phyloP scores from a whole-genome alignment of 2,888 invertebrate species.

The Coleophora flavipennella region DNA sequence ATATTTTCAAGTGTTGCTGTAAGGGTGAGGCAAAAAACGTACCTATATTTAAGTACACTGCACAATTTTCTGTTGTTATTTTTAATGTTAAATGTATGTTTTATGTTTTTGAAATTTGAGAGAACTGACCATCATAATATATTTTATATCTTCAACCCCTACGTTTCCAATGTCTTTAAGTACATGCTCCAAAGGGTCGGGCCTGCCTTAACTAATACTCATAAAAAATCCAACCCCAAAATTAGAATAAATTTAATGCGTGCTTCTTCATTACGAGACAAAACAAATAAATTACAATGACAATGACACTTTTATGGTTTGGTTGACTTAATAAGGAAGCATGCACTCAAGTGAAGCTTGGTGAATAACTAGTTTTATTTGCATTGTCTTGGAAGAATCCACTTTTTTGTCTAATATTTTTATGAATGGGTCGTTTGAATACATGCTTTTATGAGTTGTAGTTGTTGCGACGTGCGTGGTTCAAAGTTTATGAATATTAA shows the following conservation, averaged over 20 bases:
- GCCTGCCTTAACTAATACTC: not conserved
- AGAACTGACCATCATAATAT: no score
- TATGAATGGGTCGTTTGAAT: constrained; percentile 6
- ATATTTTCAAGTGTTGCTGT: no score
- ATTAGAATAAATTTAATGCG: constrained; percentile 6
- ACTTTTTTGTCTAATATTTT: constrained; percentile 11
- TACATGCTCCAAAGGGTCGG: no score
- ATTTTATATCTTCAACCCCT: no score
- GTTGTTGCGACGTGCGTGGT: constrained; percentile 1
- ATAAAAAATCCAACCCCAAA: not conserved
- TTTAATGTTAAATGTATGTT: no score
- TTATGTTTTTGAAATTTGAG: no score
- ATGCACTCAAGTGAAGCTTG: not conserved
- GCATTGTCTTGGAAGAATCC: constrained; percentile 4
- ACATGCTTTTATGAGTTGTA: not conserved
- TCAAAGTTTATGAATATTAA: constrained; percentile 6
- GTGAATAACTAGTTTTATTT: not conserved
- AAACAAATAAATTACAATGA: constrained; percentile 14
- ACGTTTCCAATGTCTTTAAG: no score
- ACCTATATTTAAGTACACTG: no score
- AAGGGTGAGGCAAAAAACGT: no score
- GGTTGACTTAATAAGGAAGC: constrained; percentile 10
- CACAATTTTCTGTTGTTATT: no score
- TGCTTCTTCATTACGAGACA: constrained; percentile 4
- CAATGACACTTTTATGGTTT: constrained; percentile 12